A percentile compares a stretch with the other conserved stretches of the same genome.
phyloP scores from a whole-genome alignment of 2,113 vertebrate genomes.

The Chiloscyllium plagiosum region DNA sequence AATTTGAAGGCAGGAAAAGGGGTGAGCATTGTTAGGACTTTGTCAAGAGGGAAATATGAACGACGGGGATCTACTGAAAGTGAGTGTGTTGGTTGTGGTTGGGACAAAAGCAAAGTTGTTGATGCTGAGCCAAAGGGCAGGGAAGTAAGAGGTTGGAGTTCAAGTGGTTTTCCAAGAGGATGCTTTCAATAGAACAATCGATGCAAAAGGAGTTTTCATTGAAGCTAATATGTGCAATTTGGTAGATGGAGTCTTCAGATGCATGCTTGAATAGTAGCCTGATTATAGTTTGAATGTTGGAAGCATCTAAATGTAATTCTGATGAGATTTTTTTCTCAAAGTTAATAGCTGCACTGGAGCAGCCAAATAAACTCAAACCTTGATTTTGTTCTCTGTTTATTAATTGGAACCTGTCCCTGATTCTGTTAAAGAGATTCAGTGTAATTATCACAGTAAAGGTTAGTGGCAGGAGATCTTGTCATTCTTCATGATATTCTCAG shows the following conservation, averaged over 20 bases:
- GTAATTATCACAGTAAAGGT: not conserved
- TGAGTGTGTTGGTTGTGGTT: not conserved
- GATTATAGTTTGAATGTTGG: not conserved
- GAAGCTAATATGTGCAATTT: not conserved
- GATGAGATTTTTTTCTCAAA: not conserved
- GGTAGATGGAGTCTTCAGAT: not conserved
- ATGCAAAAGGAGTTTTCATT: not conserved
- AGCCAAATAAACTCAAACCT: not conserved
- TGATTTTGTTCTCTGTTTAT: not conserved
- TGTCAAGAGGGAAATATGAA: not conserved
- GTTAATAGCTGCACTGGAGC: not conserved
- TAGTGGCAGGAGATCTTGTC: not conserved
- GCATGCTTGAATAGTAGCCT: not conserved
- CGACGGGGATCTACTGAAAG: not conserved
- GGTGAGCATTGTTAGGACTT: not conserved
- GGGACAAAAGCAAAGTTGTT: not conserved
- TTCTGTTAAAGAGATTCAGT: not conserved
- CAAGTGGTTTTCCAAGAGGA: not conserved
- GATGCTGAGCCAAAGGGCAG: not conserved
- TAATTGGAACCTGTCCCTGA: not conserved
- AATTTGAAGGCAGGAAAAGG: not conserved
- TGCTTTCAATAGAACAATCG: not conserved
- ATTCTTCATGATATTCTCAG: not conserved
- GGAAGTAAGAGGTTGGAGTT: not conserved
- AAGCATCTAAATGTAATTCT: not conserved